Evolutionary conservation across 2,113 vertebrate species (phyloP), one percentile per base, ranked within the genome.

Genomic region (Micronisus gabar): DNA sequence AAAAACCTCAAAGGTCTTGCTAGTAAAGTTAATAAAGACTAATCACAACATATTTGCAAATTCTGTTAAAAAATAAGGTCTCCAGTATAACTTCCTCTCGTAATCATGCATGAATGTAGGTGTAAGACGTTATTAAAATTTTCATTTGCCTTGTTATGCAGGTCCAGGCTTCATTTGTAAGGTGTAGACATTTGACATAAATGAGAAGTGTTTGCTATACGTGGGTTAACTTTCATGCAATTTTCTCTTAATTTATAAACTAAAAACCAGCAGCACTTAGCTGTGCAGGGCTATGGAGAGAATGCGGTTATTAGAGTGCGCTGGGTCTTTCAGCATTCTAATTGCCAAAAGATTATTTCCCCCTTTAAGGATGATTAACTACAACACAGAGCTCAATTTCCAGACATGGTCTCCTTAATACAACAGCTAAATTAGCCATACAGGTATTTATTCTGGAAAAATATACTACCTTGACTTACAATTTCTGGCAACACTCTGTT

Each of bases 281-380:
- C 65, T 81, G 40, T 68, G 61, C 73, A 68, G 59, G 25, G 21
- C 67, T 41, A 9, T 30, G 23, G 62, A 92, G 32, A 67, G 55
- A 84, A 68, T 40, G 36, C 25, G 62, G 18, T 81, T 81, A 52
- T 92, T 88, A 81, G 43, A 63, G 29, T 85, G 56, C 3, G 0
- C 30, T 56, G 32, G 7, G 41, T 70, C 79, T 87, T 93, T 85
- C 27, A 45, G 56, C 61, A 58, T 84, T 91, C 81, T 93, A 91
- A 92, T 95, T 75, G 30, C 48, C 52, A 26, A 56, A 94, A 95
- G 68, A 94, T 86, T 92, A 85, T 92, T 94, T 94, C 22, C 36
- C 56, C 38, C 47, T 87, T 93, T 73, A 82, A 79, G 76, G 48
- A 79, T 89, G 68, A 94, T 92, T 96, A 95, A 62, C 56, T 92